A percentile compares a stretch with the other conserved stretches of the same genome.
Evolutionary conservation across 2,888 invertebrate species (phyloP).

Genomic region (Galeruca laticollis): DNA sequence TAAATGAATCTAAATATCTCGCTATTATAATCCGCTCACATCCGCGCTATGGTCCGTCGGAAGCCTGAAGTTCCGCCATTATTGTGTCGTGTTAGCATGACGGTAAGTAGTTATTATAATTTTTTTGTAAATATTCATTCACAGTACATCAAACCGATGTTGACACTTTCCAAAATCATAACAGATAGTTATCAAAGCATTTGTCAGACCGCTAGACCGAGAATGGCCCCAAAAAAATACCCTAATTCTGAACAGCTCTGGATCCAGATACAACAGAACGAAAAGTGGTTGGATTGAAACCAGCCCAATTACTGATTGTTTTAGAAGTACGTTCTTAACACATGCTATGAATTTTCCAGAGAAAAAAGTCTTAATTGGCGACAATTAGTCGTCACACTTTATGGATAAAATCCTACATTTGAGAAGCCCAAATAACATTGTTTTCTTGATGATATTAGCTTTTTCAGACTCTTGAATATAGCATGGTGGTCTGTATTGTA

Average conservation of each 20-base stretch:
- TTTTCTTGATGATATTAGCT: too few species aligned
- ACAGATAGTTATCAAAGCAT: too few species aligned
- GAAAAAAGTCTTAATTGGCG: constrained; percentile 41
- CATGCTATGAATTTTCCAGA: constrained; percentile 39
- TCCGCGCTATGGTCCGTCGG: constrained; percentile 14
- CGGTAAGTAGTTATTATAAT: constrained; percentile 18
- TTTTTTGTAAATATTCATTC: constrained; percentile 11
- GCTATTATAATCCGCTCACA: constrained; percentile 11
- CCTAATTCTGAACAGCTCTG: too few species aligned
- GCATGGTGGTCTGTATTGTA: too few species aligned
- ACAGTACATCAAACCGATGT: too few species aligned
- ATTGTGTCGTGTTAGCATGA: constrained; percentile 12
- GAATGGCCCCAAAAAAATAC: too few species aligned
- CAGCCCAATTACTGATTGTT: constrained; percentile 42
- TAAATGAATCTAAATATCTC: constrained; percentile 2
- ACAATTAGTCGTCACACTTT: too few species aligned
- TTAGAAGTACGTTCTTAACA: constrained; percentile 39
- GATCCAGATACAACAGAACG: too few species aligned
- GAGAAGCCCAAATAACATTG: too few species aligned
- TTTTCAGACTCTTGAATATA: too few species aligned
- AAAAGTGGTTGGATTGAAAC: constrained; percentile 45
- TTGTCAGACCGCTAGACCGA: too few species aligned
- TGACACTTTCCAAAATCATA: too few species aligned
- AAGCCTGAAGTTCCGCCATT: constrained; percentile 18
- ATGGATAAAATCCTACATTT: not conserved